Conservation (phyloP, 1,140 invertebrate species). For the Euwallacea fornicatus region DNA sequence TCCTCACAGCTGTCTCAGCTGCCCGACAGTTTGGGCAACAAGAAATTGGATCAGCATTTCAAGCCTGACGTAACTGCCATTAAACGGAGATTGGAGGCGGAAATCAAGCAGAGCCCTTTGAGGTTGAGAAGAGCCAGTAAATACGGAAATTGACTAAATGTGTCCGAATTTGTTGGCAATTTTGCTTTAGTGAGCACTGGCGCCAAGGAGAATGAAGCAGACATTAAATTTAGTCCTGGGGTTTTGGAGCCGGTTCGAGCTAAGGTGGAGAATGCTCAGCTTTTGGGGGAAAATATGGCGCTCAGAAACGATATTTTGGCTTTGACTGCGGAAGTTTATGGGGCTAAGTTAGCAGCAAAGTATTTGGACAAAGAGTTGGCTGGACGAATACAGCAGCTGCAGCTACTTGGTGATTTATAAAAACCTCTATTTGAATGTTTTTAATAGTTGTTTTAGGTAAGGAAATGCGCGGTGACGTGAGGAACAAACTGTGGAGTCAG, state of each 20-base stretch:
- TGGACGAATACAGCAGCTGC: constrained; percentile 84
- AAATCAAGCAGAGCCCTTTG: constrained; percentile 53
- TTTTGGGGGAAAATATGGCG: constrained; percentile 70
- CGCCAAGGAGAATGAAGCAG: constrained; percentile 28
- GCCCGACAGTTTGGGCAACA: constrained; percentile 50
- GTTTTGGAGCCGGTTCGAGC: constrained; percentile 56
- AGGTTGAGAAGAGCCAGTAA: constrained; percentile 39
- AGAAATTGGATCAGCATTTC: constrained; percentile 51
- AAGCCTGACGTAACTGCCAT: constrained; percentile 53
- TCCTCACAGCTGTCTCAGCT: constrained; percentile 59
- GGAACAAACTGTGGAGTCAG: constrained; percentile 82
- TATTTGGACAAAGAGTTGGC: constrained; percentile 86
- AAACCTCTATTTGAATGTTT: neutral
- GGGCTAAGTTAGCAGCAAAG: constrained; percentile 79
- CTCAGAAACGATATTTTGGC: constrained; percentile 70
- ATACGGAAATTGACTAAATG: constrained; percentile 4
- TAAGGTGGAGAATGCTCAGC: constrained; percentile 66
- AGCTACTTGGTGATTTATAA: constrained; percentile 64
- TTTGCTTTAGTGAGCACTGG: constrained; percentile 25
- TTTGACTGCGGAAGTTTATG: constrained; percentile 80
- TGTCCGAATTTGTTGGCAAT: neutral
- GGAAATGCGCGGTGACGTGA: constrained; percentile 72
- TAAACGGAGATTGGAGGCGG: constrained; percentile 53
- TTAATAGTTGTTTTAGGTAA: constrained; percentile 53
- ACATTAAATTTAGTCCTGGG: constrained; percentile 47